Evolutionary conservation across 2,113 vertebrate genomes (phyloP).

Genomic region (Eclectus roratus): DNA sequence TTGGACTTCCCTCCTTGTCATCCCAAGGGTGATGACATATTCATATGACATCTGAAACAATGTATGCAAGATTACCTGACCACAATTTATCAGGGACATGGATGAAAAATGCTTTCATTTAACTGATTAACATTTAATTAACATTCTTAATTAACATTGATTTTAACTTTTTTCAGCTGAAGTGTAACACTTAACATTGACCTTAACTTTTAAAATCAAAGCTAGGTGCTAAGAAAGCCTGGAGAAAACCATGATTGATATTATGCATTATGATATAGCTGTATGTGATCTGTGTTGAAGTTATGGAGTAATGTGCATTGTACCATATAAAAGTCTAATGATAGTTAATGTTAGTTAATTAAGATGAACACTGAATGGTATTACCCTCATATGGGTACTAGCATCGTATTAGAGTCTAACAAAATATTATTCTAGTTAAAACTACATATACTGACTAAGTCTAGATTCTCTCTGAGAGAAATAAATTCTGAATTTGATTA

Average conservation of each 20-base stretch:
- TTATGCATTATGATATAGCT: slow-evolving; percentile 71
- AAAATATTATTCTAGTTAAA: slow-evolving; percentile 82
- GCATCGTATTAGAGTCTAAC: slow-evolving; percentile 73
- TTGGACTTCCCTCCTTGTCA: slow-evolving; percentile 19
- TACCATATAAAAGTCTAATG: slow-evolving; percentile 82
- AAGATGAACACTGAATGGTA: slow-evolving; percentile 77
- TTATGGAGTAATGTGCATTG: slow-evolving; percentile 77
- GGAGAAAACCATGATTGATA: slow-evolving; percentile 77
- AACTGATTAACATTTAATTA: slow-evolving; percentile 82
- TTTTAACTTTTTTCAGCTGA: slow-evolving; percentile 76
- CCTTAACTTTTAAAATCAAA: slow-evolving; percentile 79
- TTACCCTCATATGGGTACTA: slow-evolving; percentile 73
- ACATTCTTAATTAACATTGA: slow-evolving; percentile 79
- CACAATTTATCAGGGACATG: slow-evolving; percentile 68
- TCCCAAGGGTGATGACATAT: slow-evolving; percentile 44
- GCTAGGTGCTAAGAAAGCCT: slow-evolving; percentile 67
- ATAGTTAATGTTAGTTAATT: slow-evolving; percentile 82
- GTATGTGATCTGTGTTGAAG: slow-evolving; percentile 68
- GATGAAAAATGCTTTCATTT: slow-evolving; percentile 79
- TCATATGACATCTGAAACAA: slow-evolving; percentile 65
- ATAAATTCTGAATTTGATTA: slow-evolving; percentile 54
- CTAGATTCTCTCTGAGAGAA: slow-evolving; percentile 47
- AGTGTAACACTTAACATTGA: slow-evolving; percentile 77
- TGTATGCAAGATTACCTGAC: slow-evolving; percentile 65
- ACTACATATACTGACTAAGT: slow-evolving; percentile 59